Base-by-base conservation (phyloP, 2,113 vertebrate genomes). In the Notarius quadriscutis region DNA sequence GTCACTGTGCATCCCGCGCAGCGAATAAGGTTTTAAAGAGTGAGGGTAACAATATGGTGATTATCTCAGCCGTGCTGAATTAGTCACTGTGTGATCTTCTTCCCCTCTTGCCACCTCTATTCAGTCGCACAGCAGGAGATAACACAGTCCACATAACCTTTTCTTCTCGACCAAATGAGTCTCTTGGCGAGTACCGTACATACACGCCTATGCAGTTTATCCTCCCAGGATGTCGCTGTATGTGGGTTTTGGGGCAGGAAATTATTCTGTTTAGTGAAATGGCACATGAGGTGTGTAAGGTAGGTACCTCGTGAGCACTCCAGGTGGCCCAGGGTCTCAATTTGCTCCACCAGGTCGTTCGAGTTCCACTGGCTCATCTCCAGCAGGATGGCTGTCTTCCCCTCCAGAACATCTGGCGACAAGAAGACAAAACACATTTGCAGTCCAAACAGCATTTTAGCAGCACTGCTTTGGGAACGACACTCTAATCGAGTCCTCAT, bases 311-410 rank as follows among this genome's bases (percentile, higher is more conserved):
- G 95, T 25, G 93, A 96, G 87, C 96, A 96, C 58, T 97, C 97
- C 93, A 99, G 93, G 84, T 97, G 97, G 86, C 96, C 97, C 90
- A 99, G 96, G 62, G 97, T 98, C 94, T 98, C 97, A 34, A 99
- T 99, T 95, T 99, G 98, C 91, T 99, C 98, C 94, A 97, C 97
- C 92, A 99, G 95, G 94, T 99, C 98, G 25, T 99, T 99, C 58
- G 98, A 99, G 92, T 98, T 99, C 98, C 98, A 99, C 93, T 99
- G 97, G 94, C 98, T 99, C 98, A 99, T 99, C 60, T 96, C 98
- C 53, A 99, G 95, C 51, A 99, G 96, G 77, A 99, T 97, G 90
- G 97, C 97, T 25, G 91, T 98, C 94, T 99, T 99, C 74, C 97
- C 97, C 92, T 99, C 98, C 63, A 96, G 94, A 91, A 98, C 91